A percentile compares a stretch with the other conserved stretches of the same genome.
phyloP scores from a whole-genome alignment of 2,797 vertebrate genomes.

The Ptychadena robeensis region DNA sequence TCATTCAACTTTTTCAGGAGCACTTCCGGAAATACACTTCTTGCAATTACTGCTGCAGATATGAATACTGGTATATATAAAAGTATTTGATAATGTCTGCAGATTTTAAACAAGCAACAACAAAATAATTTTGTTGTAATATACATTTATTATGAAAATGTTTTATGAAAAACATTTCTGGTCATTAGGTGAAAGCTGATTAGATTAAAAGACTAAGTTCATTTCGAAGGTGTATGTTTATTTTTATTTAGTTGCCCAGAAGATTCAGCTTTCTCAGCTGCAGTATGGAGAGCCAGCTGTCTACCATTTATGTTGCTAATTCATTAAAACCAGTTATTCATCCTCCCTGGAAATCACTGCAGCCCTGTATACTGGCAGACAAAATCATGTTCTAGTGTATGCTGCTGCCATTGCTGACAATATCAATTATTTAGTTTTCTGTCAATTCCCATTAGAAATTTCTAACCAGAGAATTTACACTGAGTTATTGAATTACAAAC shows the following conservation, averaged over 20 bases:
- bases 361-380: slow-evolving; percentile 71
- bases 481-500: slow-evolving; percentile 82
- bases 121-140: too few relatives aligned
- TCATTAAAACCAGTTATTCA: slow-evolving; percentile 77
- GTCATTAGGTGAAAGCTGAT: slow-evolving; percentile 3
- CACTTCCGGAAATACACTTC: too few relatives aligned
- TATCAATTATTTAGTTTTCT: slow-evolving; percentile 80
- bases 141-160: not conserved
- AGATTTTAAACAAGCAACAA: too few relatives aligned
- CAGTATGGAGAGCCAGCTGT: slow-evolving; percentile 72
- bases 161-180: not conserved
- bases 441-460: slow-evolving; percentile 78
- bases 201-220: not conserved
- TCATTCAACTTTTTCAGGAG: too few relatives aligned
- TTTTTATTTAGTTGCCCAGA: slow-evolving; percentile 54
- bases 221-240: slow-evolving; percentile 25
- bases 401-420: slow-evolving; percentile 72
- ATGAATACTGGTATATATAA: too few relatives aligned
- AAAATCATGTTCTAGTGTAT: slow-evolving; percentile 68
- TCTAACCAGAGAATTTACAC: slow-evolving; percentile 77
- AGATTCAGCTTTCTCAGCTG: slow-evolving; percentile 64
- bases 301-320: slow-evolving; percentile 74
- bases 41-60: too few relatives aligned
- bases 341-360: slow-evolving; percentile 77
- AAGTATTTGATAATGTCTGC: too few relatives aligned